These are phyloP conservation scores for Taenioides sp. DNA, from an alignment of 2,797 vertebrate species.

Conservation along the genomic window DNA sequence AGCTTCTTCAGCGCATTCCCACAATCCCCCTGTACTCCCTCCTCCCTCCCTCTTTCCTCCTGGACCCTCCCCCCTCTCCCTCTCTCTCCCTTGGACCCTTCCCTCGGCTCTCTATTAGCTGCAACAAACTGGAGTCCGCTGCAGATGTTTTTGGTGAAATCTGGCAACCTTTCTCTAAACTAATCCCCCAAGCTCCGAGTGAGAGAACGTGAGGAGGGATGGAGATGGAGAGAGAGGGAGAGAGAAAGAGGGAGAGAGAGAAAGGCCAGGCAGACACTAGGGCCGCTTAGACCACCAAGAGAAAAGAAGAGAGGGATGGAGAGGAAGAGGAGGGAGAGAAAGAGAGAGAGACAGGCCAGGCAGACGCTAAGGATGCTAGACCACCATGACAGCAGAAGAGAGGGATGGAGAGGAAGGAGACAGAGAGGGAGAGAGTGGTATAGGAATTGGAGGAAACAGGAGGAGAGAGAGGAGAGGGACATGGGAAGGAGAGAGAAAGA, in stretches of 20 bases:
- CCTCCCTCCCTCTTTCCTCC: neutral
- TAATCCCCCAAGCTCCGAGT: neutral
- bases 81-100: neutral
- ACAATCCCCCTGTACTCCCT: neutral
- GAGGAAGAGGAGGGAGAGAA: neutral
- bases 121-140: constrained; percentile 8
- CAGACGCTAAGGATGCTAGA: no score
- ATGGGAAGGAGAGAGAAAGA: no score
- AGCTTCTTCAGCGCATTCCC: neutral
- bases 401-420: no score
- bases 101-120: neutral
- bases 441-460: no score
- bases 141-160: neutral
- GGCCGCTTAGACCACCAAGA: no score
- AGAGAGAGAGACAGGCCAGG: no score
- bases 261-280: no score
- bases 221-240: neutral
- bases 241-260: neutral
- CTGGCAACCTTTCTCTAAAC: constrained; percentile 4
- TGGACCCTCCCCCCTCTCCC: no score
- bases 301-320: no score
- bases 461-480: no score
- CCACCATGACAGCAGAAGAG: no score
- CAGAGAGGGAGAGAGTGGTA: no score
- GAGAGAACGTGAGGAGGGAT: neutral